Percentiles rank a stretch among this genome's conserved stretches.
phyloP scores from a whole-genome alignment of 37 sponge, comb jelly and placozoan species.

The Ianthella basta region DNA sequence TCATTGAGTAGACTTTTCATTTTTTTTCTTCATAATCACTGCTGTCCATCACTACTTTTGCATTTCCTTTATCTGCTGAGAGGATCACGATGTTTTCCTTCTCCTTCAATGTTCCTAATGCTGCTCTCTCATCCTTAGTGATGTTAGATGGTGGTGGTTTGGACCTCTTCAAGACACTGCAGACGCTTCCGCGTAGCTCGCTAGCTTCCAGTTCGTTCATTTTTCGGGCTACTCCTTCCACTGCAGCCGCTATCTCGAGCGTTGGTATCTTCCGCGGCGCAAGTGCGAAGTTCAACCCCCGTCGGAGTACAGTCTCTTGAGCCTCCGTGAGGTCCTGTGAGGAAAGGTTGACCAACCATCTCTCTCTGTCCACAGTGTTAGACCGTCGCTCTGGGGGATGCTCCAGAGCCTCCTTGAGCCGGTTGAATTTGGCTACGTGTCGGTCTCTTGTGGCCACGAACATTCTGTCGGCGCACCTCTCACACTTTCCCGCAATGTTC shows the following conservation, averaged over 20 bases:
- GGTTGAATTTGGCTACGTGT: not conserved
- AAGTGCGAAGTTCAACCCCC: conserved; percentile 34
- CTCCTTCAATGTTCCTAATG: not conserved
- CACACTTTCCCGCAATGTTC: not conserved
- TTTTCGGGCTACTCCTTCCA: not conserved
- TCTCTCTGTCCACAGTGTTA: too few species aligned
- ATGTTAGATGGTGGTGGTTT: conserved; percentile 38
- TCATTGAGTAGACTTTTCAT: not conserved
- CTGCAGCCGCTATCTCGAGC: conserved; percentile 18
- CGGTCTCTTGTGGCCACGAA: not conserved
- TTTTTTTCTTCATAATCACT: too few species aligned
- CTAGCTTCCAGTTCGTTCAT: conserved; percentile 9
- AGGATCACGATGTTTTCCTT: not conserved
- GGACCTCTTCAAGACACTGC: conserved; percentile 17
- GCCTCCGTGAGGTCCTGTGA: not conserved
- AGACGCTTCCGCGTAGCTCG: conserved; percentile 16
- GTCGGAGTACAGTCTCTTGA: conserved; percentile 7
- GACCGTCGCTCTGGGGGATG: not conserved
- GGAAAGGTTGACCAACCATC: too few species aligned
- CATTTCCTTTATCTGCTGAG: conserved; percentile 27
- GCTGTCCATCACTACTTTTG: too few species aligned
- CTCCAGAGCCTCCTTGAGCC: not conserved
- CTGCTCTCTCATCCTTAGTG: conserved; percentile 6
- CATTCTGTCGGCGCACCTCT: not conserved
- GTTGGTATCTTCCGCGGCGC: conserved; percentile 34